Conservation (phyloP, 2,797 vertebrate genomes). For the Glyptemys insculpta region DNA sequence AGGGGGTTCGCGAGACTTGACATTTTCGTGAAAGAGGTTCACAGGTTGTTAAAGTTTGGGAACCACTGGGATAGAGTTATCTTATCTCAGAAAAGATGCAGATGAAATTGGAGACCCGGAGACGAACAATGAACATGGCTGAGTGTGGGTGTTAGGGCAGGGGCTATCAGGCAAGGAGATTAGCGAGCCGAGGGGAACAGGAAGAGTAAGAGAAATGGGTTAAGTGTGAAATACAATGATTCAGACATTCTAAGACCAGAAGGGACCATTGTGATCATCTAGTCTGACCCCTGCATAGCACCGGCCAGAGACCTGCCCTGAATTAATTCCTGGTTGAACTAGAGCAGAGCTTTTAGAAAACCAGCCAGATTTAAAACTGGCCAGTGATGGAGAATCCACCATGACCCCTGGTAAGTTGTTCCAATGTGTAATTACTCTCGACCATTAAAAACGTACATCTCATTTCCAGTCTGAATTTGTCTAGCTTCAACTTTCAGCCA, state of each 20-base stretch:
- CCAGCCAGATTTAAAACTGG: not conserved
- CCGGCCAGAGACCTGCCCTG: not conserved
- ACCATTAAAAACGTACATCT: not conserved
- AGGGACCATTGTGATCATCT: not conserved
- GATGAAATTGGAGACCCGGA: not conserved
- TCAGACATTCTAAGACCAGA: not conserved
- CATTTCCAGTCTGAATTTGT: not conserved
- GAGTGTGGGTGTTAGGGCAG: not conserved
- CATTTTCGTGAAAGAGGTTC: no score
- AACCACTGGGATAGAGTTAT: not conserved
- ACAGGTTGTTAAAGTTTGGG: no score
- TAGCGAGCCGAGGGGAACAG: not conserved
- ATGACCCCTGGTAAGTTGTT: not conserved
- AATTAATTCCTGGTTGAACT: not conserved
- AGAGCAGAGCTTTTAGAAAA: not conserved
- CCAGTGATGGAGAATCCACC: not conserved
- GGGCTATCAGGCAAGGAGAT: not conserved
- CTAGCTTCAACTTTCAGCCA: not conserved
- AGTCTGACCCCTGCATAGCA: not conserved
- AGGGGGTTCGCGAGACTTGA: no score
- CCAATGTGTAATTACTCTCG: not conserved
- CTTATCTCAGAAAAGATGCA: not conserved
- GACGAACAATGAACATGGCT: not conserved
- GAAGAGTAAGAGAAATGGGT: not conserved
- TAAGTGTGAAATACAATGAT: not conserved